These are phyloP conservation scores for Parnassius apollo DNA, from an alignment of 2,888 invertebrate genomes.

Conservation along the genomic window DNA sequence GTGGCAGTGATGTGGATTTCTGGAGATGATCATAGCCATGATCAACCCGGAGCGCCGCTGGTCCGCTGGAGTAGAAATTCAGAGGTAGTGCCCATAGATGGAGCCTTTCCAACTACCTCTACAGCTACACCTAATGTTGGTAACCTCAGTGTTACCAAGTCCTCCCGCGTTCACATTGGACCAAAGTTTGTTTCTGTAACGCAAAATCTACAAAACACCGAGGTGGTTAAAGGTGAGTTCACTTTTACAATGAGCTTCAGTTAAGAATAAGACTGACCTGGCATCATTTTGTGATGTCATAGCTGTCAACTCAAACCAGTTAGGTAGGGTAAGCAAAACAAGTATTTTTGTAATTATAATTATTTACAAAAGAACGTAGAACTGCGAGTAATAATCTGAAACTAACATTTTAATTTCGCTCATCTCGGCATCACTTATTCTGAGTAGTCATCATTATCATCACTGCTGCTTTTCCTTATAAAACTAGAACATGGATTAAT, in stretches of 20 bases:
- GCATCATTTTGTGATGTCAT: too few relatives aligned
- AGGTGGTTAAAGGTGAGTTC: slow-evolving; percentile 67
- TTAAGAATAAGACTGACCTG: background rate
- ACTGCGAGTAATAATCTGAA: too few relatives aligned
- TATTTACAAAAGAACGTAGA: too few relatives aligned
- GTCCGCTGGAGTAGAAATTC: slow-evolving; percentile 41
- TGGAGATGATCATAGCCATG: slow-evolving; percentile 27
- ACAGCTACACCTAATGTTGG: slow-evolving; percentile 45
- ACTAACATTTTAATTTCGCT: too few relatives aligned
- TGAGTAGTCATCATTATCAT: too few relatives aligned
- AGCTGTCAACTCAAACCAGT: too few relatives aligned
- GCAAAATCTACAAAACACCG: slow-evolving; percentile 64
- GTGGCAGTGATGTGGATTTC: slow-evolving; percentile 47
- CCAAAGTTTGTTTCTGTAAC: slow-evolving; percentile 66
- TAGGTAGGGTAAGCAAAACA: too few relatives aligned
- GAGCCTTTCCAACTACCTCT: slow-evolving; percentile 35
- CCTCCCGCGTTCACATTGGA: slow-evolving; percentile 62
- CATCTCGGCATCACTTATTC: too few relatives aligned
- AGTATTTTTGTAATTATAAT: too few relatives aligned
- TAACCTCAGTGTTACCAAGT: slow-evolving; percentile 58
- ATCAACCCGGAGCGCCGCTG: slow-evolving; percentile 34
- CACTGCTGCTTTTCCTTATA: too few relatives aligned
- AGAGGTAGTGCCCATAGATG: slow-evolving; percentile 50
- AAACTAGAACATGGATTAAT: too few relatives aligned
- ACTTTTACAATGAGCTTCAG: slow-evolving; percentile 1